These are phyloP conservation scores for Proisotoma minuta DNA, from an alignment of 2,888 invertebrate species.

Conservation along the genomic window DNA sequence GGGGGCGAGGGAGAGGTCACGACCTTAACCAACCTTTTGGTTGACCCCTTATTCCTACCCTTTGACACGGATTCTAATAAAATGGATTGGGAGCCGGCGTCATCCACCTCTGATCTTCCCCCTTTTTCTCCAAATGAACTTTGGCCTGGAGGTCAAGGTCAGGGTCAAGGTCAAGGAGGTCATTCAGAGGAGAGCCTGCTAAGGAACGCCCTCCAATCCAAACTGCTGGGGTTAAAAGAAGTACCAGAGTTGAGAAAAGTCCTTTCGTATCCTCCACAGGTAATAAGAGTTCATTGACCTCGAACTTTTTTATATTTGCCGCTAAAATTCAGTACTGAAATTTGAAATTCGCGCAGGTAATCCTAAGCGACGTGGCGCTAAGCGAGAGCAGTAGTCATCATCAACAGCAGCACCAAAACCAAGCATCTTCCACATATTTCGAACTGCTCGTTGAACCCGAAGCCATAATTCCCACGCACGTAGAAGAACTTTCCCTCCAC, in stretches of 20 bases:
- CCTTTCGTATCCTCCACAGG: conserved; percentile 44
- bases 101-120: neutral
- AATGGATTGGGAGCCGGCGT: conserved; percentile 25
- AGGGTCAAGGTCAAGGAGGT: neutral
- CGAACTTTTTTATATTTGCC: neutral
- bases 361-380: too few relatives aligned
- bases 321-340: too few relatives aligned
- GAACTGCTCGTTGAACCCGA: conserved; percentile 20
- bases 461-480: conserved; percentile 42
- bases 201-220: conserved; percentile 42
- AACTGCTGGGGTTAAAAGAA: conserved; percentile 29
- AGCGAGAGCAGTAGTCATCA: too few relatives aligned
- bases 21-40: conserved; percentile 44
- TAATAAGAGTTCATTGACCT: neutral
- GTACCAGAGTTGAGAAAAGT: conserved; percentile 47
- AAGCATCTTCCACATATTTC: too few relatives aligned
- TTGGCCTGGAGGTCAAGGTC: neutral
- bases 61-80: conserved; percentile 38
- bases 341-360: too few relatives aligned
- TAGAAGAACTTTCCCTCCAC: conserved; percentile 47
- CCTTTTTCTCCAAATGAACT: conserved; percentile 14
- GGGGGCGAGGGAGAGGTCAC: conserved; percentile 41
- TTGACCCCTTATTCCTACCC: conserved; percentile 45
- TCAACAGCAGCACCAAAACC: too few relatives aligned
- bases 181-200: conserved; percentile 18